Evolutionary conservation across 2,797 vertebrate species (phyloP).

Genomic region (Echiichthys vipera): DNA sequence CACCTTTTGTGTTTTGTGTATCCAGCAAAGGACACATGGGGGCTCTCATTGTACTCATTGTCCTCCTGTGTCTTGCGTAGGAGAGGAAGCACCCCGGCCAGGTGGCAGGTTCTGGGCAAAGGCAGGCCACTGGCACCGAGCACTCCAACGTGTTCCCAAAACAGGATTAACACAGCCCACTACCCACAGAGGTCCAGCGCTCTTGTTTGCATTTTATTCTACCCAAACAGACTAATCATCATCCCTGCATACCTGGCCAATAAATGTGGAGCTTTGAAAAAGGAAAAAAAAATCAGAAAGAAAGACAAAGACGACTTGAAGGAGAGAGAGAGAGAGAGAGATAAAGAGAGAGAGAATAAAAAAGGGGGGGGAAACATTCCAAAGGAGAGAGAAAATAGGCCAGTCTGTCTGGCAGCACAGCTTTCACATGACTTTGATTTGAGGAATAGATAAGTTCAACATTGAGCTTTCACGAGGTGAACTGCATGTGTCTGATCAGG

Average conservation of each 20-base stretch:
- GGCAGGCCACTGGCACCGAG: constrained; percentile 70
- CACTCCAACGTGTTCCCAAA: constrained; percentile 74
- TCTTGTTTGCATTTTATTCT: constrained; percentile 67
- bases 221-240: constrained; percentile 74
- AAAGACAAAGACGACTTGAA: constrained; percentile 44
- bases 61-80: constrained; percentile 57
- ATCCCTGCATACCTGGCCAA: constrained; percentile 59
- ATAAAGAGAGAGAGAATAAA: constrained; percentile 21
- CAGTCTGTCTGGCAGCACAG: constrained; percentile 72
- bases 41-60: constrained; percentile 51
- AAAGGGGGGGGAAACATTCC: constrained; percentile 56
- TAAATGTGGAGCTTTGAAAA: constrained; percentile 46
- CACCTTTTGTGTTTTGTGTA: constrained; percentile 32
- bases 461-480: constrained; percentile 65
- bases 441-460: constrained; percentile 74
- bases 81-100: constrained; percentile 75
- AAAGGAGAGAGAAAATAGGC: constrained; percentile 78
- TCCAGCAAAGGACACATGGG: constrained; percentile 55
- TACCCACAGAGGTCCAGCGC: constrained; percentile 68
- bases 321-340: background rate
- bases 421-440: constrained; percentile 84
- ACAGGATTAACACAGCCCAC: constrained; percentile 77
- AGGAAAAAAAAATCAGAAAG: constrained; percentile 33
- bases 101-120: constrained; percentile 77
- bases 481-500: constrained; percentile 29